Evolutionary conservation across 2,113 vertebrate species (phyloP).

Genomic region (Myrmophylax atrothorax): DNA sequence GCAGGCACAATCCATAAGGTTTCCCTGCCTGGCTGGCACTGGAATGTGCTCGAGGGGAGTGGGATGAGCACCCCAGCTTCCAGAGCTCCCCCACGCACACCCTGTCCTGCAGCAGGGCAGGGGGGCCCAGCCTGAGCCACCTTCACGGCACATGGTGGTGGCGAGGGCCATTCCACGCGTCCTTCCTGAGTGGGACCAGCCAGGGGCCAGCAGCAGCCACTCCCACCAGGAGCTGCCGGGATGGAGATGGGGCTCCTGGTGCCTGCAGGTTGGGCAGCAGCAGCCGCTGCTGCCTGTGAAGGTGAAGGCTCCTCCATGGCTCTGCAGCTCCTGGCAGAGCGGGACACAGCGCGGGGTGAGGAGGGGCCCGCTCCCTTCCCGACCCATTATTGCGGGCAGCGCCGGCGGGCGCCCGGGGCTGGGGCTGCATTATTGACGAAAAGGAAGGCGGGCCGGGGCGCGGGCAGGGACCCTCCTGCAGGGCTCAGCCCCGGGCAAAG

Average conservation of each 20-base stretch:
- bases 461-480: not conserved
- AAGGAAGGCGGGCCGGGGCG: not conserved
- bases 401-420: slow-evolving; percentile 9
- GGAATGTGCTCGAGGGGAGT: not conserved
- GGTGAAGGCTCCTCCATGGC: not conserved
- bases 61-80: not conserved
- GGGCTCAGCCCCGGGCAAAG: slow-evolving; percentile 63
- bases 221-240: accelerated
- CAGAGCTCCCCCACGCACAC: accelerated
- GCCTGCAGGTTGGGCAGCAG: not conserved
- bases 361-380: not conserved
- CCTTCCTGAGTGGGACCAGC: accelerated
- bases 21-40: not conserved
- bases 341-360: not conserved
- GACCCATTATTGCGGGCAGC: slow-evolving; percentile 13
- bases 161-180: not conserved
- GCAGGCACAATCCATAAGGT: not conserved
- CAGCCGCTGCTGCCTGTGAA: not conserved
- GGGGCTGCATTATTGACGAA: slow-evolving; percentile 23
- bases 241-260: accelerated
- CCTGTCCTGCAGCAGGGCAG: not conserved
- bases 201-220: not conserved
- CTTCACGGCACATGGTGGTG: accelerated
- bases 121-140: not conserved
- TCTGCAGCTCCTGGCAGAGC: not conserved